Evolutionary conservation across 2,797 vertebrate species (phyloP).

Genomic region (Salmo trutta): DNA sequence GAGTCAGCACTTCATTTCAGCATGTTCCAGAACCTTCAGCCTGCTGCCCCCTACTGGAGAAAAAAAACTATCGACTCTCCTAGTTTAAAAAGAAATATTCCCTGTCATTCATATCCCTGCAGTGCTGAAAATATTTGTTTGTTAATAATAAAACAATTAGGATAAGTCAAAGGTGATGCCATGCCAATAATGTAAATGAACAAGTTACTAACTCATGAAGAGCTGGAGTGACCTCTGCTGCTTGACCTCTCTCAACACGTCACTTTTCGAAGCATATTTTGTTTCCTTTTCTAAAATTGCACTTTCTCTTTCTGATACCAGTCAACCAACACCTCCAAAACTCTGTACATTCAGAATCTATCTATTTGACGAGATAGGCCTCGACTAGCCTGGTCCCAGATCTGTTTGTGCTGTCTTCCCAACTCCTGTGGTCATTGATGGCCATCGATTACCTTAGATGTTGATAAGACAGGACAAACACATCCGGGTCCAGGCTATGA

Average conservation of each 20-base stretch:
- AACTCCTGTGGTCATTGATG: neutral
- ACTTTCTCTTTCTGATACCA: neutral
- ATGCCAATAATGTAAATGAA: too few relatives aligned
- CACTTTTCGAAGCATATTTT: too few relatives aligned
- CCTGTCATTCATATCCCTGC: neutral
- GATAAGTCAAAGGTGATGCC: neutral
- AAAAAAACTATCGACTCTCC: neutral
- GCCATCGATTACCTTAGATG: too few relatives aligned
- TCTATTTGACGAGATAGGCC: neutral
- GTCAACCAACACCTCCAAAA: neutral
- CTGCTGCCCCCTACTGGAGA: conserved; percentile 50
- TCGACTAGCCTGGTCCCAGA: neutral
- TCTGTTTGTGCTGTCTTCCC: neutral
- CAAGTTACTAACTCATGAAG: too few relatives aligned
- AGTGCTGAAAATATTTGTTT: too few relatives aligned
- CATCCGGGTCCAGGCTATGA: neutral
- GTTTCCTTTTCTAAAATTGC: too few relatives aligned
- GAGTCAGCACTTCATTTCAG: conserved; percentile 50
- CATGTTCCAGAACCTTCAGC: conserved; percentile 1
- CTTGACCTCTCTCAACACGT: too few relatives aligned
- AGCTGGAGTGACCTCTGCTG: too few relatives aligned
- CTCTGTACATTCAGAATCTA: neutral
- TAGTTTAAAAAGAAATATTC: neutral
- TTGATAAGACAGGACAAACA: too few relatives aligned
- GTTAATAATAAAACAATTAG: neutral